These are phyloP conservation scores for Stichopus horrens DNA, from an alignment of 53 echinoderm and acorn worm species.

Conservation along the genomic window DNA sequence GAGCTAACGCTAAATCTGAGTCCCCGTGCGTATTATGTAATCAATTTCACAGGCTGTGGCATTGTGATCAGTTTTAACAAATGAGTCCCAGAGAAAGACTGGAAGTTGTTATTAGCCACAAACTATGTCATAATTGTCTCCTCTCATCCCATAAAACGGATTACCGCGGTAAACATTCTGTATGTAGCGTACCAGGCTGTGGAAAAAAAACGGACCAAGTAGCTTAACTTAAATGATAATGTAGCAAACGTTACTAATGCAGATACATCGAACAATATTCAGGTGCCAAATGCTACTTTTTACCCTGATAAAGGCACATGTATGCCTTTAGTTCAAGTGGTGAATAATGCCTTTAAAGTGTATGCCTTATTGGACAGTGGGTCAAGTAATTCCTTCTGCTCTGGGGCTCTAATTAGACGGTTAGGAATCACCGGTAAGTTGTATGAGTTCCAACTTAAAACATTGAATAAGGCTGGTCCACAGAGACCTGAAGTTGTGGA, in stretches of 20 bases:
- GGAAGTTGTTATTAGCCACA: no score
- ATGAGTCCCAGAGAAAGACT: conserved; percentile 44
- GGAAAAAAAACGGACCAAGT: no score
- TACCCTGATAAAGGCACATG: conserved; percentile 7
- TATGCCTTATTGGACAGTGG: conserved; percentile 51
- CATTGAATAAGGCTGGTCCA: conserved; percentile 41
- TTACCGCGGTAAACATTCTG: conserved; percentile 44
- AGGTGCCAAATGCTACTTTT: conserved; percentile 53
- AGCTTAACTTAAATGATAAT: no score
- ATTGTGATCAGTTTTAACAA: conserved; percentile 50
- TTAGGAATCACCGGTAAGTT: conserved; percentile 42
- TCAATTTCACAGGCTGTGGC: conserved; percentile 41
- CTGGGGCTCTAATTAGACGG: conserved; percentile 21
- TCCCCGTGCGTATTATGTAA: not conserved
- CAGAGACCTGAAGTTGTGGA: no score
- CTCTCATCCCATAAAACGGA: conserved; percentile 14
- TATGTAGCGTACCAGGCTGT: conserved; percentile 45
- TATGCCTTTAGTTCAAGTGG: conserved; percentile 43
- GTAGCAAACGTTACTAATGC: no score
- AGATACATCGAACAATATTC: not conserved
- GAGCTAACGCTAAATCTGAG: not conserved
- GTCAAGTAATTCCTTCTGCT: conserved; percentile 57
- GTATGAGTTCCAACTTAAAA: conserved; percentile 37
- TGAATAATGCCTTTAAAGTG: conserved; percentile 27
- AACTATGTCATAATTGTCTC: conserved; percentile 49